A percentile compares a stretch with the other conserved stretches of the same genome.
Evolutionary conservation across 37 sponge, comb jelly and placozoan species (phyloP).

Genomic region (Beroe ovata): DNA sequence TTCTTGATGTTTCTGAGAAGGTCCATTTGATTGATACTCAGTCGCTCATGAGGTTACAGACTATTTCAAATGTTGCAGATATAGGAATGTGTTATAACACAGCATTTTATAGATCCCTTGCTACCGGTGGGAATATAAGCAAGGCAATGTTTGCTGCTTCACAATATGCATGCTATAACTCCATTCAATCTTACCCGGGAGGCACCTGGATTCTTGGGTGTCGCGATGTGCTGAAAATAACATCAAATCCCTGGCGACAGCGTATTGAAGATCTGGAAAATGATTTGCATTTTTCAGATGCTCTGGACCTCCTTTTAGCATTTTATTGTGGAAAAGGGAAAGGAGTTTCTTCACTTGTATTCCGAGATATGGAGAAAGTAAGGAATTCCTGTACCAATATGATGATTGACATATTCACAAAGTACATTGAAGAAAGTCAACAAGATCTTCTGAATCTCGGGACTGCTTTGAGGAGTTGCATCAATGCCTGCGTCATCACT

Average conservation of each 20-base stretch:
- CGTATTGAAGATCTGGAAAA: slow-evolving; percentile 9
- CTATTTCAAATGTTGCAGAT: slow-evolving; percentile 35
- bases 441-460: slow-evolving; percentile 21
- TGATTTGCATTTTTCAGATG: slow-evolving; percentile 52
- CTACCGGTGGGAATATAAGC: slow-evolving; percentile 54
- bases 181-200: slow-evolving; percentile 13
- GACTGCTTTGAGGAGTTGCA: not conserved
- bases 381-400: not conserved
- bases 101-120: slow-evolving; percentile 31
- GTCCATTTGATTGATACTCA: slow-evolving; percentile 25
- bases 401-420: slow-evolving; percentile 34
- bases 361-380: slow-evolving; percentile 44
- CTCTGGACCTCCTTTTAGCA: not conserved
- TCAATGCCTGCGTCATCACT: slow-evolving; percentile 23
- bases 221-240: slow-evolving; percentile 29
- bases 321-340: slow-evolving; percentile 53
- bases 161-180: slow-evolving; percentile 60
- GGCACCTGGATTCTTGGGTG: slow-evolving; percentile 48
- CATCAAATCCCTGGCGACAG: slow-evolving; percentile 55
- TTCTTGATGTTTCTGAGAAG: slow-evolving; percentile 13
- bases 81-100: slow-evolving; percentile 55
- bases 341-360: slow-evolving; percentile 46
- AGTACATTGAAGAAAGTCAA: slow-evolving; percentile 44
- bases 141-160: slow-evolving; percentile 60
- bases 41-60: not conserved